Percentiles rank a stretch among this genome's conserved stretches.
Conservation (phyloP, 2,888 invertebrate genomes). For the Eupithecia tripunctaria region DNA sequence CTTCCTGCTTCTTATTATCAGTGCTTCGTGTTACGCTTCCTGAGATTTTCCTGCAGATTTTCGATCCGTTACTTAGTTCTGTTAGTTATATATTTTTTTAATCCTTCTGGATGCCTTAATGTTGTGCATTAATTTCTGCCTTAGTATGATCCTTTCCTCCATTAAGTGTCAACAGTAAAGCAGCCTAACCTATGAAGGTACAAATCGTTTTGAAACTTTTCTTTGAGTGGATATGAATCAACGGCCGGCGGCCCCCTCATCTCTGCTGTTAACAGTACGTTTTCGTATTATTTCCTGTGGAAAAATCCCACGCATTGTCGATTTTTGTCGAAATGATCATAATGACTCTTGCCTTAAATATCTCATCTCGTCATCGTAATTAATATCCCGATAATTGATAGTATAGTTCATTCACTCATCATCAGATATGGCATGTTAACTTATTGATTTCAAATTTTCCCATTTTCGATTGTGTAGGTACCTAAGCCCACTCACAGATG, state of each 20-base stretch:
- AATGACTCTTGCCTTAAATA: not conserved
- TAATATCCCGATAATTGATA: conserved; percentile 15
- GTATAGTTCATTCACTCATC: conserved; percentile 24
- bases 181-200: not conserved
- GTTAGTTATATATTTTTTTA: not conserved
- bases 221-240: not conserved
- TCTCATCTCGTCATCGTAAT: conserved; percentile 1
- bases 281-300: not conserved
- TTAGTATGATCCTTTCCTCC: not conserved
- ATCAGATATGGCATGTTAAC: conserved; percentile 6
- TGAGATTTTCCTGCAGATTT: not conserved
- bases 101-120: not conserved
- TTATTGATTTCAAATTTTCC: conserved; percentile 51
- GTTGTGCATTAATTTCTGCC: not conserved
- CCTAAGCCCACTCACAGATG: conserved; percentile 42
- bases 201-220: not conserved
- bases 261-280: not conserved
- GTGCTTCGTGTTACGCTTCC: not conserved
- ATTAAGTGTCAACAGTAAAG: not conserved
- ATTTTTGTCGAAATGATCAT: not conserved
- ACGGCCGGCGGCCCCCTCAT: not conserved
- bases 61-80: not conserved
- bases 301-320: conserved; percentile 5
- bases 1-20: not conserved
- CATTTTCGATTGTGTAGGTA: conserved; percentile 59